phyloP scores from a whole-genome alignment of 2,797 vertebrate genomes.

The Cottoperca gobio region DNA sequence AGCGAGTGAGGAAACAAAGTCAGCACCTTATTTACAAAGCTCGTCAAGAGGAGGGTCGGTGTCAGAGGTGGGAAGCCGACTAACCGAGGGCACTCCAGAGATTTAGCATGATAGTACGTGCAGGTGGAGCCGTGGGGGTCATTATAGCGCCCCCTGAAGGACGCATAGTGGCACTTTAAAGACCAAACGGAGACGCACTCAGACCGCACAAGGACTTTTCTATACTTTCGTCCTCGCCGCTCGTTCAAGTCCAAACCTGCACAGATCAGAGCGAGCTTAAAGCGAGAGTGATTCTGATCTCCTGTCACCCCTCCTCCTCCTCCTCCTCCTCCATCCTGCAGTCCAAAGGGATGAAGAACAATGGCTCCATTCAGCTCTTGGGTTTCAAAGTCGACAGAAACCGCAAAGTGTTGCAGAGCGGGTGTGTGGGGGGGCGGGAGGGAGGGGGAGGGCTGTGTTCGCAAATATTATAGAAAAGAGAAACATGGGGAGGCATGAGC shows the following conservation, averaged over 20 bases:
- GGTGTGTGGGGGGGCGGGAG: constrained; percentile 53
- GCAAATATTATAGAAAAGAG: constrained; percentile 39
- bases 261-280: constrained; percentile 12
- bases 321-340: constrained; percentile 26
- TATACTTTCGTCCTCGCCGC: not conserved
- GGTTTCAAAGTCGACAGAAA: constrained; percentile 77
- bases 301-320: constrained; percentile 37
- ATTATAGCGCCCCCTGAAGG: no score
- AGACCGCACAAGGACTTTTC: constrained; percentile 39
- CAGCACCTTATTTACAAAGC: not conserved
- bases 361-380: constrained; percentile 80
- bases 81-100: no score
- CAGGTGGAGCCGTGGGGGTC: no score
- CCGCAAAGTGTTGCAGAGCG: constrained; percentile 61
- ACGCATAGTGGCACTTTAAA: not conserved
- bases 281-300: constrained; percentile 53
- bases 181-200: constrained; percentile 13
- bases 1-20: constrained; percentile 4
- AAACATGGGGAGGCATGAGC: constrained; percentile 3
- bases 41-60: not conserved
- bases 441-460: constrained; percentile 11
- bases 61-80: not conserved
- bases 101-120: no score
- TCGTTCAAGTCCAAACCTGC: constrained; percentile 73
- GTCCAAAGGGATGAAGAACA: constrained; percentile 72